Base-by-base conservation (phyloP, 2,797 vertebrate genomes). In the Chaenodraco wilsoni region DNA sequence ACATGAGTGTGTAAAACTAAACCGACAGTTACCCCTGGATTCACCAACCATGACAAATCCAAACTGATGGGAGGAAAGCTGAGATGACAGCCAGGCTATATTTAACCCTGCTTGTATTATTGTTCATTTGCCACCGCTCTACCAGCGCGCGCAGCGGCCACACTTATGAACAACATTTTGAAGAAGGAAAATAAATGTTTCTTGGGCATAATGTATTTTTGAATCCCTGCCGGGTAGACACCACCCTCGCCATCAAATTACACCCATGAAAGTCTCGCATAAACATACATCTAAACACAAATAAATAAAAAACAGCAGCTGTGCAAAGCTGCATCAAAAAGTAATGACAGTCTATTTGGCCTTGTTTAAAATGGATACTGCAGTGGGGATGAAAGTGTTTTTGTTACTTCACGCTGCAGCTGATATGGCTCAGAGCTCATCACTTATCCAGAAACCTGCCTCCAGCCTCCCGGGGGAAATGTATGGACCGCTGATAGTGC, bases 11-110 rank as follows among this genome's bases (percentile, higher is more conserved):
- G 86, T 84, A 79, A 89, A 91, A 89, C 83, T 55, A 49, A 92
- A 86, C 77, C 76, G 87, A 91, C 90, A 91, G 84, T 82, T 73
- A 83, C 86, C 84, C 72, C 68, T 85, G 85, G 75, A 64, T 84
- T 75, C 86, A 80, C 76, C 79, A 82, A 81, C 79, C 84, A 13
- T 83, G 76, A 76, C 73, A 79, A 89, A 91, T 89, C 78, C 84
- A 79, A 73, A 85, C 83, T 82, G 90, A 91, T 80, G 82, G 62
- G 80, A 76, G 80, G 72, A 81, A 80, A 87, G 84, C 83, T 75
- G 66, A 84, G 84, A 89, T 84, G 90, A 90, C 87, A 91, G 87
- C 71, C 69, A 11, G 73, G 82, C 85, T 90, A 91, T 88, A 87
- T 91, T 89, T 90, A 92, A 84, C 79, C 74, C 52, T 31, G 73